Conservation (phyloP, 1,140 invertebrate genomes). For the Latrodectus geometricus region DNA sequence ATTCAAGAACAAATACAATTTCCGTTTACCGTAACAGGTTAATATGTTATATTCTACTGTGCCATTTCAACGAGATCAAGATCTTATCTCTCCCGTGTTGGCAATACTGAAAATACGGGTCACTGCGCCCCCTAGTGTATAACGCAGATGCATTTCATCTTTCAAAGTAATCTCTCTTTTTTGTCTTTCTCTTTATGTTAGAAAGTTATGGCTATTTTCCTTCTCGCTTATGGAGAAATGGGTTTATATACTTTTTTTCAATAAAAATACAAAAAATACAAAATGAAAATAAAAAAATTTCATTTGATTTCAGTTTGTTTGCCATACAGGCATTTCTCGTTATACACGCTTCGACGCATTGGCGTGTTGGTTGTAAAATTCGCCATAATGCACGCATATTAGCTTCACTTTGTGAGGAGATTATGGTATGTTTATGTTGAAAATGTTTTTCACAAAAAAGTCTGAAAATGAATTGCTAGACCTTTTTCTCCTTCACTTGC, state of each 20-base stretch:
- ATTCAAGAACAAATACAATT: conserved; percentile 22
- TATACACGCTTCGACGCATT: too few relatives aligned
- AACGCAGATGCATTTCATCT: conserved; percentile 55
- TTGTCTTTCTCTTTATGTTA: conserved; percentile 4
- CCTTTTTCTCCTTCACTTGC: too few relatives aligned
- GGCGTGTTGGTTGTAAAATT: too few relatives aligned
- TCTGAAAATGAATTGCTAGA: too few relatives aligned
- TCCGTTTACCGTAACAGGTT: conserved; percentile 38
- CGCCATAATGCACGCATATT: too few relatives aligned
- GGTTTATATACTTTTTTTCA: conserved; percentile 14
- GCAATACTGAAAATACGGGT: conserved; percentile 46
- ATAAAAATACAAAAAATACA: too few relatives aligned
- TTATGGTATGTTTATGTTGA: too few relatives aligned
- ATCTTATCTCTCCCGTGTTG: conserved; percentile 54
- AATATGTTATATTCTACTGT: conserved; percentile 53
- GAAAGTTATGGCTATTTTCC: conserved; percentile 8
- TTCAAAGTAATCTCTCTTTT: conserved; percentile 54
- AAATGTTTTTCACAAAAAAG: too few relatives aligned
- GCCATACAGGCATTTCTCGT: too few relatives aligned
- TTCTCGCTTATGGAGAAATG: conserved; percentile 4
- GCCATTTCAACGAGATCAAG: conserved; percentile 50
- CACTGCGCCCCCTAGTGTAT: conserved; percentile 49
- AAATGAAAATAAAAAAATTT: too few relatives aligned
- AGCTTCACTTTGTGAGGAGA: too few relatives aligned
- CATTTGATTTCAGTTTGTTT: too few relatives aligned